Evolutionary conservation across 2,113 vertebrate species (phyloP), one percentile per base, ranked within the genome.

Genomic region (Chaetodon auriga): DNA sequence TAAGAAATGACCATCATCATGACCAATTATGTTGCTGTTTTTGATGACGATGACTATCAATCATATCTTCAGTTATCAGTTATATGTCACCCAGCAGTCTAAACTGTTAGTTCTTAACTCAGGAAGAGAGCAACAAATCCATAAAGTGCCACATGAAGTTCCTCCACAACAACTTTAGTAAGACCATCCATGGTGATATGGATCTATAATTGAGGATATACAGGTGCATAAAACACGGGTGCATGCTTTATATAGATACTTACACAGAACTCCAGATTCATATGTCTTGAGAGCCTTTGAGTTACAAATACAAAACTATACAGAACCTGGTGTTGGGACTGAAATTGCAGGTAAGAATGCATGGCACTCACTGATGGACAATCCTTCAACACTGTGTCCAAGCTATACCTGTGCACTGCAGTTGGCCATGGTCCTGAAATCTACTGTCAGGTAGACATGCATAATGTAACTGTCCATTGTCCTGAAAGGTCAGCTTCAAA

Each of bases 351-450:
- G 0, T 19, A 12, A 11, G 16, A 62, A 16, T 1, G 18, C 35
- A 36, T 36, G 30, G 8, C 19, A 23, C 6, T 25, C n/a, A 46
- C 14, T 16, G 63, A 12, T 45, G 6, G 43, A 25, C n/a, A 15
- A 11, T 36, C n/a, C 63, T 48, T 48, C 5, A 38, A 25, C 23
- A 30, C 6, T 36, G 11, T 45, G 43, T 12, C 7, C 10, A 45
- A 45, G 7, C 7, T 45, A 9, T 45, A 46, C 0, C 4, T 36
- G 36, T 30, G 21, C 6, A n/a, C 7, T 30, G 25, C 3, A 30
- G 41, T 78, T 81, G 53, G 62, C 64, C 46, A 13, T 70, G 60
- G 25, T 65, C 3, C 66, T 78, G 23, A 68, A 61, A 68, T 36
- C 6, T 53, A 7, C 23, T 23, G 53, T 12, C 12, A 25, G 15